Percentiles rank a stretch among this genome's conserved stretches.
Conservation (phyloP, 2,888 invertebrate species). For the Geophilus truncorum region DNA sequence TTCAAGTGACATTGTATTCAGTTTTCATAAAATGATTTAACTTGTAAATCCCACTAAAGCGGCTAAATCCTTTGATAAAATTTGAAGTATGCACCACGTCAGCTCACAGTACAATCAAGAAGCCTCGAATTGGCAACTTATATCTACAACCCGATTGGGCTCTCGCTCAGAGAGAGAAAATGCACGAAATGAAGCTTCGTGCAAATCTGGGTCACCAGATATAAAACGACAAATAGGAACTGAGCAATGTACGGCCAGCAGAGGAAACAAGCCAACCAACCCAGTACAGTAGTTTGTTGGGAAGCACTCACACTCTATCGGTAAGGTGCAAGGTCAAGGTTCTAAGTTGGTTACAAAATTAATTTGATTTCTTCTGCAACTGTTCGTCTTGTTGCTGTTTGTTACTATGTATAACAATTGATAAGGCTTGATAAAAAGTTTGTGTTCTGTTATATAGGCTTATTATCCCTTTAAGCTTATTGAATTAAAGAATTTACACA, state of each 20-base stretch:
- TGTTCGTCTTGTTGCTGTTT: not conserved
- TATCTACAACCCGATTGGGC: not conserved
- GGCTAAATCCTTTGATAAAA: not conserved
- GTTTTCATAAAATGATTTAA: not conserved
- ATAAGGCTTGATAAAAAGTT: not conserved
- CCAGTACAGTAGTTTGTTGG: slow-evolving; percentile 1
- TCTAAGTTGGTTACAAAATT: not conserved
- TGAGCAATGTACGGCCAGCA: not conserved
- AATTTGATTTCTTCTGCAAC: not conserved
- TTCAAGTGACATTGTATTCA: not conserved
- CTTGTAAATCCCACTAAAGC: not conserved
- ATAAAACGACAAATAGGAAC: slow-evolving; percentile 25
- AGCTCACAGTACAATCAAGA: not conserved
- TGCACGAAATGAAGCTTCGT: not conserved
- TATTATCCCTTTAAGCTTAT: too few species aligned
- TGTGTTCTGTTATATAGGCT: too few species aligned
- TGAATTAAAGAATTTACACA: too few species aligned
- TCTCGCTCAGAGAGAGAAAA: not conserved
- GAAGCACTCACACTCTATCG: not conserved
- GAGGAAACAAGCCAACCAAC: slow-evolving; percentile 7
- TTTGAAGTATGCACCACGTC: not conserved
- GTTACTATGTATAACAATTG: not conserved
- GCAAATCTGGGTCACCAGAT: slow-evolving; percentile 10
- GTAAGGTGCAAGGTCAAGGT: slow-evolving; percentile 23
- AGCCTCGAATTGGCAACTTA: not conserved